A percentile compares a stretch with the other conserved stretches of the same genome.
Evolutionary conservation across 2,888 invertebrate species (phyloP).

Genomic region (Pyrochroa serraticornis): DNA sequence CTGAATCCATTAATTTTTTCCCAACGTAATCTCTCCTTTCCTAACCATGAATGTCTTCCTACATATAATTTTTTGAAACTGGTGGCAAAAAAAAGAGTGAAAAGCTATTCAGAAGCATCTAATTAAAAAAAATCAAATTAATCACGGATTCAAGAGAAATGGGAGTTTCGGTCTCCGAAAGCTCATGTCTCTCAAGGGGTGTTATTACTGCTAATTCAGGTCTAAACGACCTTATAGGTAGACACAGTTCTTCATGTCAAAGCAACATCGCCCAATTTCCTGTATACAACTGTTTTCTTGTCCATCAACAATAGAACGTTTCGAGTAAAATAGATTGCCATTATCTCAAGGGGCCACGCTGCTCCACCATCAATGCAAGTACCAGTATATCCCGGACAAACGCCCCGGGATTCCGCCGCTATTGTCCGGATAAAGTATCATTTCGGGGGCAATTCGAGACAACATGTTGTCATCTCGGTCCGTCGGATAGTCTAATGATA

Average conservation of each 20-base stretch:
- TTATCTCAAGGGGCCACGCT: conserved; percentile 28
- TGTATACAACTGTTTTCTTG: conserved; percentile 14
- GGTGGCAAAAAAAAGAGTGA: no score
- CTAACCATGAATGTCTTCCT: no score
- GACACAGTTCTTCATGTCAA: not conserved
- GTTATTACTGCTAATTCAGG: no score
- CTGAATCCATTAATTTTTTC: no score
- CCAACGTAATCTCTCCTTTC: no score
- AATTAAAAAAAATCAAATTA: no score
- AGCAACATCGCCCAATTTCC: conserved; percentile 20
- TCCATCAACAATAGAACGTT: conserved; percentile 22
- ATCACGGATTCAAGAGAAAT: no score
- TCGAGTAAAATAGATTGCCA: conserved; percentile 27
- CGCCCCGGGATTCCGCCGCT: conserved; percentile 40
- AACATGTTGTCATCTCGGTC: conserved; percentile 41
- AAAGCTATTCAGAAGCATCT: no score
- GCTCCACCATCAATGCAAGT: conserved; percentile 34
- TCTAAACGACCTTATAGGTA: no score
- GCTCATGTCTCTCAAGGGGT: no score
- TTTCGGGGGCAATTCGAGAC: conserved; percentile 43
- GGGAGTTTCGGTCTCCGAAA: no score
- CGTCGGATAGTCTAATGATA: conserved; percentile 41
- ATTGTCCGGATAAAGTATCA: conserved; percentile 46
- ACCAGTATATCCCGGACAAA: conserved; percentile 42
- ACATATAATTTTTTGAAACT: no score